Conservation (phyloP, 1,140 invertebrate genomes). For the Forficula auricularia region DNA sequence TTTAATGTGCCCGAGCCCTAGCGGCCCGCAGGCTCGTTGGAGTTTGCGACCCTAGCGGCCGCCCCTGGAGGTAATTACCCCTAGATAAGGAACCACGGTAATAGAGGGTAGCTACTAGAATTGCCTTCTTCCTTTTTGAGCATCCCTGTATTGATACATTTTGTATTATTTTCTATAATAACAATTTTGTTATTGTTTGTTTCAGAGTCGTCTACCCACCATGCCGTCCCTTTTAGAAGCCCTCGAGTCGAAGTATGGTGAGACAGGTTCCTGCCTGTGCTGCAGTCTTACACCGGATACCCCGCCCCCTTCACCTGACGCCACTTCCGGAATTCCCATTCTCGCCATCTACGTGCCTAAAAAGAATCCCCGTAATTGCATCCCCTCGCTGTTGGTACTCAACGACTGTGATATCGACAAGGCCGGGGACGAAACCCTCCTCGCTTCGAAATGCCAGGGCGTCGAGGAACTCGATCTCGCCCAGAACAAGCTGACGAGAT, state of each 20-base stretch:
- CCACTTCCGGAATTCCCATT: slow-evolving; percentile 30
- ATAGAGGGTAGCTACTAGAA: no score
- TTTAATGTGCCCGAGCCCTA: no score
- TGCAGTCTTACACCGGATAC: no score
- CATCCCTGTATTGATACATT: no score
- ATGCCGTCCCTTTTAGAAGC: slow-evolving; percentile 75
- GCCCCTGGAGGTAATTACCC: no score
- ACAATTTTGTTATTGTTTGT: no score
- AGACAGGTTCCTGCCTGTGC: slow-evolving; percentile 7
- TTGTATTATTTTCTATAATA: no score
- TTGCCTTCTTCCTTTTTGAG: no score
- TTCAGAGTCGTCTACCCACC: neutral
- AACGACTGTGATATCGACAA: slow-evolving; percentile 75
- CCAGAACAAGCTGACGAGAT: slow-evolving; percentile 69
- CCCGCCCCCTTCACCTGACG: slow-evolving; percentile 22
- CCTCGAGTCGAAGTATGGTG: slow-evolving; percentile 63
- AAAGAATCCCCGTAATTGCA: slow-evolving; percentile 50
- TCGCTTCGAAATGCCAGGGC: slow-evolving; percentile 62
- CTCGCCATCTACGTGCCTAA: slow-evolving; percentile 72
- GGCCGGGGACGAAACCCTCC: slow-evolving; percentile 54
- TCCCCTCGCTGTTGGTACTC: slow-evolving; percentile 70
- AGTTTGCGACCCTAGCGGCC: no score
- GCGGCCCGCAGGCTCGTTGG: no score
- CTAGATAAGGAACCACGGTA: no score
- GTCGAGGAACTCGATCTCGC: slow-evolving; percentile 80